Conservation (phyloP, 92 coral and sea anemone species). For the Porites evermanni region DNA sequence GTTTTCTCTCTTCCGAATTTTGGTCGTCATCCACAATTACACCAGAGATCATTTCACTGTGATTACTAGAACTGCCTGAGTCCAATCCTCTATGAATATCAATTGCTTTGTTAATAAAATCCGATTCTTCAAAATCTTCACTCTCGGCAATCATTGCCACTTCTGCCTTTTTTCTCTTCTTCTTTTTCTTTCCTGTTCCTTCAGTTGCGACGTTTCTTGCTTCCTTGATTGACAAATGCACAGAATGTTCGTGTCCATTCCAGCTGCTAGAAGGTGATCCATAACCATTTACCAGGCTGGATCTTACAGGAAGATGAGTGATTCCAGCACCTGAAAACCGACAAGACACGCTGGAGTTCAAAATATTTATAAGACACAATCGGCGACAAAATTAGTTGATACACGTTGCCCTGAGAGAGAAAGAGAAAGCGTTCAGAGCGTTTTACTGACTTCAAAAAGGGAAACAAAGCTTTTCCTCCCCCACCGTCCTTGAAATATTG, state of each 20-base stretch:
- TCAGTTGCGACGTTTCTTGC: background rate
- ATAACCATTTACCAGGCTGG: conserved; percentile 28
- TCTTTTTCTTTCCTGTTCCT: conserved; percentile 65
- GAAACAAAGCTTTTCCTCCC: too few relatives aligned
- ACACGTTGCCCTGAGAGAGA: too few relatives aligned
- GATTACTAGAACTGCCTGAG: background rate
- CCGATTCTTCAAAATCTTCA: conserved; percentile 41
- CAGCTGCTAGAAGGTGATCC: conserved; percentile 28
- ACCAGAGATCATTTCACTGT: background rate
- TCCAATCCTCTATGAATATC: conserved; percentile 10
- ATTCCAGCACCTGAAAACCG: conserved; percentile 17
- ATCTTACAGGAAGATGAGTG: conserved; percentile 19
- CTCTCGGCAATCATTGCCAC: conserved; percentile 84
- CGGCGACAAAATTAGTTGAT: too few relatives aligned
- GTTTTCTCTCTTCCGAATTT: background rate
- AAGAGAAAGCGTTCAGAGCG: too few relatives aligned
- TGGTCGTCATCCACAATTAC: background rate
- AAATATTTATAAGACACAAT: too few relatives aligned
- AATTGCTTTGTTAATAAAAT: background rate
- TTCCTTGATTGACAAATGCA: background rate
- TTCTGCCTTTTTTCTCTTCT: conserved; percentile 72
- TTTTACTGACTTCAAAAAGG: too few relatives aligned
- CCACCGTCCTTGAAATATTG: too few relatives aligned
- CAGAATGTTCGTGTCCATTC: conserved; percentile 21
- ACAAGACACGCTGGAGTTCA: background rate